A percentile compares a stretch with the other conserved stretches of the same genome.
Conservation (phyloP, 2,888 invertebrate genomes). For the Pyralis farinalis region DNA sequence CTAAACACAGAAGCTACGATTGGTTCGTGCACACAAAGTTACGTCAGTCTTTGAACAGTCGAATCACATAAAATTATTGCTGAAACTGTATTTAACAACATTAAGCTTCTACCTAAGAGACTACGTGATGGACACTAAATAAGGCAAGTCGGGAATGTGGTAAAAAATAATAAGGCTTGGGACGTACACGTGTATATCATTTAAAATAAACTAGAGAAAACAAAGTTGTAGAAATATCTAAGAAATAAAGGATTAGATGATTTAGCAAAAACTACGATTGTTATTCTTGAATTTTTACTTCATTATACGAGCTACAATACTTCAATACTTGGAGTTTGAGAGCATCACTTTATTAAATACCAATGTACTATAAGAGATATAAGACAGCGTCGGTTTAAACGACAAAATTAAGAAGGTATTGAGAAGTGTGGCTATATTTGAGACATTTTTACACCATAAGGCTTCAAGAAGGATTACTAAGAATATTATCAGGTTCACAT, state of each 20-base stretch:
- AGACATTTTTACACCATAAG: neutral
- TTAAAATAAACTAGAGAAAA: no score
- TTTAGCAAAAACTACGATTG: no score
- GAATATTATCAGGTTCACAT: neutral
- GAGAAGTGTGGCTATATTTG: constrained; percentile 1
- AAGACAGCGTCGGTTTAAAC: neutral
- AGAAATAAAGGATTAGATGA: no score
- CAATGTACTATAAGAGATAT: neutral
- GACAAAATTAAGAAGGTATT: neutral
- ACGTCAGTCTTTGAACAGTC: constrained; percentile 73
- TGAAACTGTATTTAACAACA: constrained; percentile 41
- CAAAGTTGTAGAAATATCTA: no score
- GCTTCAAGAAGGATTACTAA: neutral
- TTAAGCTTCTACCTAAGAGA: constrained; percentile 22
- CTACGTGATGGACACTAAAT: constrained; percentile 8
- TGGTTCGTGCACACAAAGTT: constrained; percentile 56
- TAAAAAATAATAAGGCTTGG: no score
- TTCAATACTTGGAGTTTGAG: constrained; percentile 1
- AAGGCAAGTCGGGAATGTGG: constrained; percentile 4
- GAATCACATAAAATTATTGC: constrained; percentile 73
- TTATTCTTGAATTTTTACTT: no score
- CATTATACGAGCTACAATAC: neutral
- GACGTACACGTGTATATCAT: no score
- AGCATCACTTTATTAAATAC: neutral
- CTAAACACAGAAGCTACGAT: constrained; percentile 30